Conservation (phyloP, 1,140 invertebrate genomes). For the Drosophila sp. region DNA sequence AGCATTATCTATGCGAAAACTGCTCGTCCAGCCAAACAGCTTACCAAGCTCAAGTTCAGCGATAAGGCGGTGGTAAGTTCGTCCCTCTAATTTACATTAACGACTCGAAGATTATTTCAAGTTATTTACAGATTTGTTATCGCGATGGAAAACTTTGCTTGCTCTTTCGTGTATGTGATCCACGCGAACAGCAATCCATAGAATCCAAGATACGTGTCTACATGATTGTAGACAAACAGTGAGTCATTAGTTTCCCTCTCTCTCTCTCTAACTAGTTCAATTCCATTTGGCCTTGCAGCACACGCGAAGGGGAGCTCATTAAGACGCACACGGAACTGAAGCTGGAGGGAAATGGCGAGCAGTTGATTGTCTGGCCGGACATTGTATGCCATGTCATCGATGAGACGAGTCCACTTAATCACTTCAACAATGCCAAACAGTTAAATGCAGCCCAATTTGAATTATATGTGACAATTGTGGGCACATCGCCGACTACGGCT, state of each 20-base stretch:
- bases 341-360: conserved; percentile 78
- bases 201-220: conserved; percentile 87
- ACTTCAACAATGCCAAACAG: conserved; percentile 85
- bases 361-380: conserved; percentile 88
- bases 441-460: conserved; percentile 90
- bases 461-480: conserved; percentile 93
- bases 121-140: conserved; percentile 85
- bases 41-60: conserved; percentile 86
- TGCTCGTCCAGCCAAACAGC: conserved; percentile 85
- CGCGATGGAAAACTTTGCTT: conserved; percentile 87
- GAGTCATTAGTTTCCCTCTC: conserved; percentile 39
- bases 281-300: conserved; percentile 46
- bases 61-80: conserved; percentile 86
- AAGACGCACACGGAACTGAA: conserved; percentile 79
- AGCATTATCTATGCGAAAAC: conserved; percentile 88
- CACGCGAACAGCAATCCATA: conserved; percentile 86
- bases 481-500: conserved; percentile 91
- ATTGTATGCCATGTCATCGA: conserved; percentile 88
- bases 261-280: background rate
- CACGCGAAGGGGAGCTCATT: conserved; percentile 73
- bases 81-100: conserved; percentile 32
- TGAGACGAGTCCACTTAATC: conserved; percentile 86
- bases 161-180: conserved; percentile 87
- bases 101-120: background rate
- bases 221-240: conserved; percentile 85